Conservation (phyloP, 2,797 vertebrate genomes). For the Molossus alvarezi region DNA sequence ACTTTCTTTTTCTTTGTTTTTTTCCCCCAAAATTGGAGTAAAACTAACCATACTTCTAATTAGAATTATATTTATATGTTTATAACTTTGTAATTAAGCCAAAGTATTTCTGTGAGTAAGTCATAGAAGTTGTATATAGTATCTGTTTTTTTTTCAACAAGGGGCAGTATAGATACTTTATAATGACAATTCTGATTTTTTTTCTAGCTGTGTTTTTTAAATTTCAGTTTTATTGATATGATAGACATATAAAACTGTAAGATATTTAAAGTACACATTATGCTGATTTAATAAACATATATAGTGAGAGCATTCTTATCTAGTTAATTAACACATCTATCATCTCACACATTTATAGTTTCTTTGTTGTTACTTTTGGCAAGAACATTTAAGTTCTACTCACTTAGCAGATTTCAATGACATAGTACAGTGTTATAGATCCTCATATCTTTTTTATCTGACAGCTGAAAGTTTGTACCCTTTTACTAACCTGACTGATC, state of each 20-base stretch:
- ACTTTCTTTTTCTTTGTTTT: not conserved
- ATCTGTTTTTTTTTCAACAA: not conserved
- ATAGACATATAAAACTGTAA: not conserved
- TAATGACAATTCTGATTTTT: constrained; percentile 11
- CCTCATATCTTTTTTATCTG: not conserved
- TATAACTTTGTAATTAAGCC: not conserved
- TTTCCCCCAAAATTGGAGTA: not conserved
- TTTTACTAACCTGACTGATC: not conserved
- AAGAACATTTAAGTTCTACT: not conserved
- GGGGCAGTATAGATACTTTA: not conserved
- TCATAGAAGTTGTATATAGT: not conserved
- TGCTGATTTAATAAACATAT: not conserved
- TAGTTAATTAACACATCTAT: not conserved
- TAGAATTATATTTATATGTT: constrained; percentile 27
- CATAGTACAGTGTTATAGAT: not conserved
- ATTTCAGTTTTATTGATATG: not conserved
- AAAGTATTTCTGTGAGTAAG: not conserved
- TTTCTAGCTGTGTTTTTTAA: not conserved
- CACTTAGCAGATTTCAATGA: not conserved
- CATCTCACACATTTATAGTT: not conserved
- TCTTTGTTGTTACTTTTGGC: not conserved
- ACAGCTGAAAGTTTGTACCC: not conserved
- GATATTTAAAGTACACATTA: not conserved
- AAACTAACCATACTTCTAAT: constrained; percentile 11
- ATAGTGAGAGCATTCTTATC: not conserved